Percentiles rank a stretch among this genome's conserved stretches.
Evolutionary conservation across 2,113 vertebrate genomes (phyloP).

Genomic region (Toxotes jaculatrix): DNA sequence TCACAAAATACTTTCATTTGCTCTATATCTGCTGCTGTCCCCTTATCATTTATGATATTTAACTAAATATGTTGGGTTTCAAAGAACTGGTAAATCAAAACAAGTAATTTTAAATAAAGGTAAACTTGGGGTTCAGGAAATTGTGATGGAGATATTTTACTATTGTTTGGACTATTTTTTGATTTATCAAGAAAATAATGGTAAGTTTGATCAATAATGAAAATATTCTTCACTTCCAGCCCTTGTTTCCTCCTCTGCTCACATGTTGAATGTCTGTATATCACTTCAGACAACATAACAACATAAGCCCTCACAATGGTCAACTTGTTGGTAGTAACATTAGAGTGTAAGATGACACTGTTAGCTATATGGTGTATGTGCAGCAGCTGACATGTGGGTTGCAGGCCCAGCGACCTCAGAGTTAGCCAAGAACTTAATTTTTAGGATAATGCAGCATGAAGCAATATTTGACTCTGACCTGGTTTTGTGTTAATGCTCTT

Average conservation of each 20-base stretch:
- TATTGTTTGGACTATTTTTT: too few species aligned
- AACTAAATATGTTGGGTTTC: background rate
- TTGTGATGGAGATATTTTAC: too few species aligned
- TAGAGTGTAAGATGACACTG: slow-evolving; percentile 44
- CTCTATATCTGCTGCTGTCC: too few species aligned
- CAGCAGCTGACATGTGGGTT: slow-evolving; percentile 23
- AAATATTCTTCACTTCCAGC: background rate
- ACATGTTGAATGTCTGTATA: background rate
- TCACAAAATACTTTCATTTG: too few species aligned
- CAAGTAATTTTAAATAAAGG: background rate
- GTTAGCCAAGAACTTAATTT: background rate
- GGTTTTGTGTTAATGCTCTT: background rate
- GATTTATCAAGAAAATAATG: too few species aligned
- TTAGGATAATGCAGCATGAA: background rate
- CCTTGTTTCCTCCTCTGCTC: background rate
- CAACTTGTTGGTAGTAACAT: slow-evolving; percentile 35
- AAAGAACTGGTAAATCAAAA: background rate
- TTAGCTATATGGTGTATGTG: background rate
- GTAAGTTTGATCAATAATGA: background rate
- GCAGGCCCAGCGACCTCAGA: background rate
- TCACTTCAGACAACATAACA: too few species aligned
- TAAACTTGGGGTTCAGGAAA: background rate
- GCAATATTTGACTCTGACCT: background rate
- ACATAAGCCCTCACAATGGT: too few species aligned
- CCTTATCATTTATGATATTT: background rate